Conservation (phyloP, 2,113 vertebrate species). For the Siniperca chuatsi region DNA sequence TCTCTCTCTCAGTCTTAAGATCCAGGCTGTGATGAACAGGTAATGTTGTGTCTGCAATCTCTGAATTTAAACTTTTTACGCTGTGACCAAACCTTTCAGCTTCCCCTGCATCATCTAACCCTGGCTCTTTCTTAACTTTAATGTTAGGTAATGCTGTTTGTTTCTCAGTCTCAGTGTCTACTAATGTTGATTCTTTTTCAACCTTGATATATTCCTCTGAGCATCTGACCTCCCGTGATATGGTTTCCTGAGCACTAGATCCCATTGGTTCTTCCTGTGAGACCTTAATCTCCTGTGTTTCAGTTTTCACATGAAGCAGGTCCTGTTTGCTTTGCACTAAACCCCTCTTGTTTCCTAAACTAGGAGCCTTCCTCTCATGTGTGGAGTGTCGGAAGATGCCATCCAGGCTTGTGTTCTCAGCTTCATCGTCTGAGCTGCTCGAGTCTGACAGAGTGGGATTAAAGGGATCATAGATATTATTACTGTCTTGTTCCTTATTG, state of each 20-base stretch:
- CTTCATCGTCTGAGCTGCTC: constrained; percentile 80
- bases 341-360: constrained; percentile 21
- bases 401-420: constrained; percentile 37
- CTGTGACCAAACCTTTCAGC: not conserved
- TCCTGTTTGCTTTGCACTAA: constrained; percentile 19
- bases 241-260: constrained; percentile 24
- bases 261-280: constrained; percentile 39
- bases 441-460: constrained; percentile 95
- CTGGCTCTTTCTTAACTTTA: constrained; percentile 65
- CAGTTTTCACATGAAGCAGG: constrained; percentile 63
- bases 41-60: constrained; percentile 67
- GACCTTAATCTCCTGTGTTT: constrained; percentile 54
- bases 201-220: constrained; percentile 21
- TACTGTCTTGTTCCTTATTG: constrained; percentile 84
- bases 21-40: constrained; percentile 25
- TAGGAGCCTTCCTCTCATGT: not conserved
- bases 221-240: constrained; percentile 12
- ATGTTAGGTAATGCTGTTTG: constrained; percentile 23
- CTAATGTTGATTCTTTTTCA: constrained; percentile 51
- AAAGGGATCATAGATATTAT: constrained; percentile 94
- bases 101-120: constrained; percentile 18
- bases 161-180: constrained; percentile 42
- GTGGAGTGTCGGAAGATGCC: constrained; percentile 12
- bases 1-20: constrained; percentile 43
- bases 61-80: constrained; percentile 54